phyloP scores from a whole-genome alignment of 2,113 vertebrate species.

The Ibidorhyncha struthersii region DNA sequence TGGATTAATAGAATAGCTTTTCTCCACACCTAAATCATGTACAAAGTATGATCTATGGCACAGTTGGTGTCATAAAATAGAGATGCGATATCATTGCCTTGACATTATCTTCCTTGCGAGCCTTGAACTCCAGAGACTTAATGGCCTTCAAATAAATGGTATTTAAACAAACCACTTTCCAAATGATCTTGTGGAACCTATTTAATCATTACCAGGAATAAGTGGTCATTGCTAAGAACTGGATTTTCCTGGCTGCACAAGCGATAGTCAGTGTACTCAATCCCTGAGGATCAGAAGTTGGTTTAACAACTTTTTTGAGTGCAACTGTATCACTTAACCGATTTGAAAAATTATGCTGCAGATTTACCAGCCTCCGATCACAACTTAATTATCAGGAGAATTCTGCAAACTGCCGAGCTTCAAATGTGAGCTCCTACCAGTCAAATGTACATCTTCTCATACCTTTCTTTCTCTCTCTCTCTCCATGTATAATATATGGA shows the following conservation, averaged over 20 bases:
- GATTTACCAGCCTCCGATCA: neutral
- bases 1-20: constrained; percentile 62
- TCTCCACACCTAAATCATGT: constrained; percentile 61
- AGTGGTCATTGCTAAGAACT: constrained; percentile 33
- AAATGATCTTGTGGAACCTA: constrained; percentile 59
- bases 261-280: neutral
- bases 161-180: constrained; percentile 72
- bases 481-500: neutral
- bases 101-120: constrained; percentile 56
- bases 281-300: neutral
- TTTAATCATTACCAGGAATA: constrained; percentile 72
- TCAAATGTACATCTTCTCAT: neutral
- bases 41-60: constrained; percentile 53
- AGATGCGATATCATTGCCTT: constrained; percentile 46
- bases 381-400: neutral
- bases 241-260: constrained; percentile 46
- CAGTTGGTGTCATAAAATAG: constrained; percentile 67
- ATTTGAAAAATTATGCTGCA: neutral
- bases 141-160: constrained; percentile 71
- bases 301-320: neutral
- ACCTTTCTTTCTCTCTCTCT: neutral
- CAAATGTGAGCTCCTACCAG: neutral
- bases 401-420: neutral
- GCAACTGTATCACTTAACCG: neutral
- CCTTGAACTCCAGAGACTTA: constrained; percentile 72